Evolutionary conservation across 2,888 invertebrate species (phyloP).

Genomic region (Lepidocyrtoides sp.): DNA sequence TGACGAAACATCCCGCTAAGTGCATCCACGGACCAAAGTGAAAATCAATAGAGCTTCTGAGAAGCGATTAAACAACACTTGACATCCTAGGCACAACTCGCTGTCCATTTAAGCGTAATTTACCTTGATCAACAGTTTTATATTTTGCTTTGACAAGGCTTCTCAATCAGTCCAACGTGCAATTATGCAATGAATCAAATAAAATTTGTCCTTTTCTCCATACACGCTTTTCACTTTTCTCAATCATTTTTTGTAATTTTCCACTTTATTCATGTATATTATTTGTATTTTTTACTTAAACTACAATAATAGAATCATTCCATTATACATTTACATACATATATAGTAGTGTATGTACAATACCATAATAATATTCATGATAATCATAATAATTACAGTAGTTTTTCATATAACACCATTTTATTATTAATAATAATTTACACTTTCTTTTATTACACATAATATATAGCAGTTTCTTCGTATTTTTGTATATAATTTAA

Average conservation of each 20-base stretch:
- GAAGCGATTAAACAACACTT: constrained; percentile 93
- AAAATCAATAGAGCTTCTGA: constrained; percentile 96
- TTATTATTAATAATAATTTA: constrained; percentile 22
- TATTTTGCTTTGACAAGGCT: background rate
- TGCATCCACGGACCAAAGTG: constrained; percentile 95
- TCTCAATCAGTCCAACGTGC: background rate
- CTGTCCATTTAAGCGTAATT: constrained; percentile 85
- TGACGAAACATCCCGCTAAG: constrained; percentile 88
- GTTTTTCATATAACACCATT: constrained; percentile 18
- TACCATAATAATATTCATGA: constrained; percentile 21
- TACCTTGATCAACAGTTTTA: background rate
- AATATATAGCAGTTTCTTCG: constrained; percentile 16
- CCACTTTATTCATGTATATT: constrained; percentile 52
- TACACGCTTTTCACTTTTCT: constrained; percentile 6
- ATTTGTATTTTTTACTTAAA: constrained; percentile 51
- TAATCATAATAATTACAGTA: constrained; percentile 10
- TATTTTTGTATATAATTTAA: background rate
- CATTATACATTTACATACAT: background rate
- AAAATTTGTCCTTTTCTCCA: no score
- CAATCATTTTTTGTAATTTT: constrained; percentile 49
- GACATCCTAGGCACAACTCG: no score
- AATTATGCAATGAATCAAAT: background rate
- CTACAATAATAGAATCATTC: constrained; percentile 55
- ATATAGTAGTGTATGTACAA: constrained; percentile 1
- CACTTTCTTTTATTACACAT: background rate